Conservation (phyloP, 2,888 invertebrate genomes). For the Machimus atricapillus region DNA sequence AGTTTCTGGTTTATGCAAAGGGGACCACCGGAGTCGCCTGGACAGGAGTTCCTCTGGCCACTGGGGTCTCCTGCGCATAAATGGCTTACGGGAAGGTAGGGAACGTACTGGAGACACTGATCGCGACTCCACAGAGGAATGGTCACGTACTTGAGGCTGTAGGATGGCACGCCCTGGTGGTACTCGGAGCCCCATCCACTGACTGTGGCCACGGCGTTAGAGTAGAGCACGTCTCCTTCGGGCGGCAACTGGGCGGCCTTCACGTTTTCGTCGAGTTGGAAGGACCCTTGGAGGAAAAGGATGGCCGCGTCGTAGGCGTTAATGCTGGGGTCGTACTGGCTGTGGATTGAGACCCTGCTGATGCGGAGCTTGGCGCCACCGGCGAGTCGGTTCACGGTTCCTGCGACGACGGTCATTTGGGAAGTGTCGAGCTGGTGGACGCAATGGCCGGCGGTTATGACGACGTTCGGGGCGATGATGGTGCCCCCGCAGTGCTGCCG, state of each 20-base stretch:
- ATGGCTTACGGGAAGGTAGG: constrained; percentile 59
- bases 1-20: not conserved
- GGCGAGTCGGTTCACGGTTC: constrained; percentile 54
- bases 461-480: constrained; percentile 52
- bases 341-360: constrained; percentile 56
- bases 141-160: constrained; percentile 55
- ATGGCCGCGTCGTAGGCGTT: constrained; percentile 59
- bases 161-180: constrained; percentile 55
- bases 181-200: constrained; percentile 59
- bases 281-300: constrained; percentile 51
- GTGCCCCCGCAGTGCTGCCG: constrained; percentile 60
- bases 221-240: constrained; percentile 53
- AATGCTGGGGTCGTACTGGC: constrained; percentile 55
- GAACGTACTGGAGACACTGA: constrained; percentile 52
- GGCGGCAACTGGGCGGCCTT: constrained; percentile 54
- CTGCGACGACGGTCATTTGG: constrained; percentile 55
- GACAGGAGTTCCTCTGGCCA: constrained; percentile 48
- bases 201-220: constrained; percentile 56
- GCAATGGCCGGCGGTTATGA: constrained; percentile 62
- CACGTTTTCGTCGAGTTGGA: constrained; percentile 51
- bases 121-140: constrained; percentile 60
- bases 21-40: not conserved
- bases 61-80: constrained; percentile 60
- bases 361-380: constrained; percentile 52
- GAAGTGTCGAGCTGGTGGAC: constrained; percentile 53